These are phyloP conservation scores for Bradysia coprophila DNA, from an alignment of 1,140 invertebrate species.

Conservation along the genomic window DNA sequence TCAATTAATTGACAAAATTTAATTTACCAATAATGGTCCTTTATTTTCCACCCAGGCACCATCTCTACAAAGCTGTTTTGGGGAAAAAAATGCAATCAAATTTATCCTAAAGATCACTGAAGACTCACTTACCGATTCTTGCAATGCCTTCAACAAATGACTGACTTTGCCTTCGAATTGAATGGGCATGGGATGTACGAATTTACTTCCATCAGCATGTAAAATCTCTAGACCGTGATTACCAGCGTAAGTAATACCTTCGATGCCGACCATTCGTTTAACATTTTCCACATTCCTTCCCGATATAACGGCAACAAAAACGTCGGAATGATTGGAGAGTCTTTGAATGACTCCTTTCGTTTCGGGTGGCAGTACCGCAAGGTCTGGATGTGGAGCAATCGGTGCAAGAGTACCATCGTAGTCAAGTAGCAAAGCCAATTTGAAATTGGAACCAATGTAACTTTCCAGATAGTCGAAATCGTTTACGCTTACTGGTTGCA, in stretches of 20 bases:
- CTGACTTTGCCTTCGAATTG: conserved; percentile 68
- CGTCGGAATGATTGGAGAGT: conserved; percentile 69
- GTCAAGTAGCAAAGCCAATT: conserved; percentile 66
- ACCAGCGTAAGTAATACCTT: conserved; percentile 78
- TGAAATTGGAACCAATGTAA: conserved; percentile 70
- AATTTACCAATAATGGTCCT: conserved; percentile 59
- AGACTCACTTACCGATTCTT: conserved; percentile 44
- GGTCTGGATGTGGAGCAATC: conserved; percentile 73
- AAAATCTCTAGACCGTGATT: conserved; percentile 79
- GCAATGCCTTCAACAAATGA: conserved; percentile 53
- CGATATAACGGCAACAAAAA: conserved; percentile 76
- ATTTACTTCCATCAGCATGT: conserved; percentile 77
- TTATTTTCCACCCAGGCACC: conserved; percentile 89
- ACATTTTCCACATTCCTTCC: conserved; percentile 75
- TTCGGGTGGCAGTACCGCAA: conserved; percentile 65
- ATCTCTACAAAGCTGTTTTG: conserved; percentile 49
- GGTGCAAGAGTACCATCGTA: conserved; percentile 81
- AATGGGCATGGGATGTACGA: conserved; percentile 75
- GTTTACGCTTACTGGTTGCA: conserved; percentile 69
- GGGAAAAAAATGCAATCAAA: conserved; percentile 2
- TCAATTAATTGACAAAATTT: too few species aligned
- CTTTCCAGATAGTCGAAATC: conserved; percentile 74
- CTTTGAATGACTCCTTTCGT: conserved; percentile 69
- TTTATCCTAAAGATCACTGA: not conserved
- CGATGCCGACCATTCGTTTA: conserved; percentile 77